These are phyloP conservation scores for Trachymyrmex cornetzi DNA, from an alignment of 1,140 invertebrate genomes.

Conservation along the genomic window DNA sequence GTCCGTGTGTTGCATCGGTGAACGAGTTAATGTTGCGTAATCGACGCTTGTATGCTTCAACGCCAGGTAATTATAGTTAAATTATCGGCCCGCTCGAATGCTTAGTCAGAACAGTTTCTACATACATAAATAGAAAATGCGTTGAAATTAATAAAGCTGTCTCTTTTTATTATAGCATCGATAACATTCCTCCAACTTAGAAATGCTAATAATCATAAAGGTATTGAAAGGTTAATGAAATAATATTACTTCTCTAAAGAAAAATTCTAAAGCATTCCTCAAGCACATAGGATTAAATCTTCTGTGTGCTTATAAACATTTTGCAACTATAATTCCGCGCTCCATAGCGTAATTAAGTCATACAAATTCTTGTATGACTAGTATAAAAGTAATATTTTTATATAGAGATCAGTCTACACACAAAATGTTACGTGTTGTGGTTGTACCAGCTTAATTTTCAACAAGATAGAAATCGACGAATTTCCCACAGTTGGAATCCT, in stretches of 20 bases:
- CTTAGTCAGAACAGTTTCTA: neutral
- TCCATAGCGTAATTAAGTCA: neutral
- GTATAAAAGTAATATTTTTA: neutral
- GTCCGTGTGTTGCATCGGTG: conserved; percentile 21
- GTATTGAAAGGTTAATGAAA: neutral
- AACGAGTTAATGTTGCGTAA: conserved; percentile 55
- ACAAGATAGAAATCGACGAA: neutral
- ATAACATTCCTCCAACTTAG: neutral
- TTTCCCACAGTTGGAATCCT: neutral
- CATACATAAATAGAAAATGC: neutral
- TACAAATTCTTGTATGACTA: neutral
- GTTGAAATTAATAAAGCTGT: conserved; percentile 6
- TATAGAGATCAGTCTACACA: neutral
- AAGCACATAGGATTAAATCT: neutral
- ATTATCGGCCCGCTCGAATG: conserved; percentile 28
- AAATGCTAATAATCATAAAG: neutral
- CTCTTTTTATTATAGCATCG: neutral
- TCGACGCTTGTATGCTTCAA: conserved; percentile 32
- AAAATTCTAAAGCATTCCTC: neutral
- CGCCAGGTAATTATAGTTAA: conserved; percentile 48
- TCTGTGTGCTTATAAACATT: neutral
- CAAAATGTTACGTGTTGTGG: neutral
- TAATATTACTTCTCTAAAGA: neutral
- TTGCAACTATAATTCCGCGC: neutral
- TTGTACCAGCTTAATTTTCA: conserved; percentile 7